Base-by-base conservation (phyloP, 2,113 vertebrate species). In the Mus pahari region DNA sequence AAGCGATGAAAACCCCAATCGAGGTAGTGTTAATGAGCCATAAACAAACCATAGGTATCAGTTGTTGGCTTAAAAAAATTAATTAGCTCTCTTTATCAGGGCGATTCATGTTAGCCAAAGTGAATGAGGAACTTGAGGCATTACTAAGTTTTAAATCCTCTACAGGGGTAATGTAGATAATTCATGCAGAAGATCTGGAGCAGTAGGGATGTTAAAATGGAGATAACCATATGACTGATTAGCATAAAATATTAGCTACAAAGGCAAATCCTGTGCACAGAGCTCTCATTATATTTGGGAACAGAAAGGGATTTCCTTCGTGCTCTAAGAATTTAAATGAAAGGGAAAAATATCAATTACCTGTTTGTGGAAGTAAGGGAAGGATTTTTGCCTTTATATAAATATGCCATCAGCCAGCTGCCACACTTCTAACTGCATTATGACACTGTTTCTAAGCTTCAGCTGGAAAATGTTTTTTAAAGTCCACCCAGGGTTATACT, bases 231-330 rank as follows among this genome's bases (percentile, higher is more conserved):
- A 92, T 94, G 94, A 95, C 58, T 97, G 91, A 97, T 97, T 94
- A 97, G 86, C 96, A 97, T 97, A 95, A 97, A 96, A 96, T 95
- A 95, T 91, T 82, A 95, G 77, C 94, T 96, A 91, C 73, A 64
- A 66, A 95, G 73, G 96, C 77, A 97, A 75, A 97, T 92, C 84
- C 95, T 50, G 58, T 26, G 3, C 96, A 97, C 74, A 96, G 71
- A 96, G 64, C 53, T 66, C 75, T 97, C 82, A 91, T 94, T 97
- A 91, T 94, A 89, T 71, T 97, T 91, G 58, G 36, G 31, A 86
- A 95, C 55, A 95, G 77, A 96, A 97, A 94, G 26, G 36, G 96
- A 97, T 95, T 95, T 90, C 66, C 53, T 95, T 11, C 3, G 22
- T 90, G 53, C 36, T 79, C 39, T 89, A 94, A 83, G 82, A 95